Evolutionary conservation across 2,113 vertebrate genomes (phyloP), one percentile per base, ranked within the genome.

Genomic region (Stigmatopora nigra): DNA sequence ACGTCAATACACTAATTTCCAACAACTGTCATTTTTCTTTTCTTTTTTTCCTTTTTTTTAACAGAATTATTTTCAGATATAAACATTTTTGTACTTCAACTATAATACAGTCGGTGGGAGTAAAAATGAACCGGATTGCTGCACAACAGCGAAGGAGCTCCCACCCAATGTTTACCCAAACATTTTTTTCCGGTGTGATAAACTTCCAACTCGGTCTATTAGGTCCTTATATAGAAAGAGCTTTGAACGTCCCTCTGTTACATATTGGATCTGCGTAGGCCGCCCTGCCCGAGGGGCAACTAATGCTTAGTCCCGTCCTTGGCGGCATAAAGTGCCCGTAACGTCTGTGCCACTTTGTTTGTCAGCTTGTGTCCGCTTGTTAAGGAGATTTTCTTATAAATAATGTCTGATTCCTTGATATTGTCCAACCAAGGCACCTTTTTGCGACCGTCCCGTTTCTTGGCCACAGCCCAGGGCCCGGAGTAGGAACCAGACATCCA

Each of bases 101-200:
- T 97, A 98, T 97, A 85, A 95, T 98, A 99, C 96, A 99, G 59
- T 61, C 38, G 44, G 93, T 94, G 94, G 93, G 93, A 96, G 92
- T 91, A 94, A 93, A 98, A 98, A 97, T 93, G 91, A 95, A 94
- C 92, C 92, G 91, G 93, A 94, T 92, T 96, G 96, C 96, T 98
- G 97, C 93, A 99, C 96, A 98, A 98, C 96, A 99, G 97, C 95
- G 94, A 99, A 97, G 94, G 90, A 95, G 92, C 93, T 95, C 96
- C 95, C 94, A 93, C 93, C 92, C 0, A 95, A 95, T 93, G 92
- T 94, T 93, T 95, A 91, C 92, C 76, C 55, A 92, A 92, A 96
- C 77, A 95, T 94, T 92, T 92, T 91, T 93, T 89, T 92, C 91
- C 82, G 62, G 58, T 70, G 61, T 83, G 59, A 78, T 56, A 76